Base-by-base conservation (phyloP, 1,140 invertebrate species). In the Lepidurus arcticus region DNA sequence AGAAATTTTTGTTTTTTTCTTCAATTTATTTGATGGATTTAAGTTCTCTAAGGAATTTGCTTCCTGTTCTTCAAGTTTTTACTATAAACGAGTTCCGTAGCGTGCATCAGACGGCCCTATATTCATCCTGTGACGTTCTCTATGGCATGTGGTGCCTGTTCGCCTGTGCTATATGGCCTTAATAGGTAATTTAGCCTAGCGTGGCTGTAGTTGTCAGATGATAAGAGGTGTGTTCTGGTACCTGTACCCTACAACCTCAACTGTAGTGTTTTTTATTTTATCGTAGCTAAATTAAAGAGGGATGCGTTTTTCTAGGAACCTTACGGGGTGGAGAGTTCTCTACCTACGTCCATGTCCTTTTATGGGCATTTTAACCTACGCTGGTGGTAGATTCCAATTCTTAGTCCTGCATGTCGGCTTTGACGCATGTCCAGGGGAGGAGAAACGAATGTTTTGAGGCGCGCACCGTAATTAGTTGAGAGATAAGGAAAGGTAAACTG, bases 321-420 rank as follows among this genome's bases (percentile, higher is more conserved):
- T 7, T 13, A 65, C 13, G 53, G 6, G 21, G 9, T 65, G 13
- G 3, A 21, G 53, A 7, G 16, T 65, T 16, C 21, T 21, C 21
- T 65, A 21, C 53, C 21, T 21, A 65, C 53, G 53, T 13, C 53
- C 53, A 1, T 65, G 53, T 65, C 53, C 53, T 65, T 65, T 65
- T 65, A 65, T 65, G 53, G 53, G 53, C 53, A 65, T 65, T 65
- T 65, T 65, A 65, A 65, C 53, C 13, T 65, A 34, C 34, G 34
- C 34, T 34, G 2, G 34, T 34, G 2, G 34, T 34, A 34, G 34
- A 34, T 34, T 34, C 34, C 34, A 34, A 4, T 34, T 34, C 34
- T 34, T 34, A 34, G 2, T 34, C 34, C 34, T 34, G 34, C 34
- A 34, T 34, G 34, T 34, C 34, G 34, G 34, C 34, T 34, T 34